Evolutionary conservation across 2,797 vertebrate genomes (phyloP).

Genomic region (Falco rusticolus): DNA sequence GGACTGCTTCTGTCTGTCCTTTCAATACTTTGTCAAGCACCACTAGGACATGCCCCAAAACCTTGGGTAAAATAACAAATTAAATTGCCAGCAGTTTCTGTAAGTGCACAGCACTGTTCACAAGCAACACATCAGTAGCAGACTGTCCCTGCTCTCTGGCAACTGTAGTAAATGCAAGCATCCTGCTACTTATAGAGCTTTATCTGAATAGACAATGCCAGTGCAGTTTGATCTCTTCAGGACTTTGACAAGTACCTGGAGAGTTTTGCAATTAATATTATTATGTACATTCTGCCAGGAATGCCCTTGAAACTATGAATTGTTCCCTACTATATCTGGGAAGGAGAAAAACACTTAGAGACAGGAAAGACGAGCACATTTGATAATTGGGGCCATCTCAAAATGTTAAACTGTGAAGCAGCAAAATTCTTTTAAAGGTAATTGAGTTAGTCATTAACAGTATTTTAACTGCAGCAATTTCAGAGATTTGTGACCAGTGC

Average conservation of each 20-base stretch:
- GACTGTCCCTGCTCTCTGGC: conserved; percentile 11
- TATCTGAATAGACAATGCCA: conserved; percentile 60
- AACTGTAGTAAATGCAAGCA: conserved; percentile 15
- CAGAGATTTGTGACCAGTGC: background rate
- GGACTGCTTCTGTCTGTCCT: background rate
- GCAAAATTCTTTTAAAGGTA: background rate
- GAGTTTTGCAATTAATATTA: conserved; percentile 67
- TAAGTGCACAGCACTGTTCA: background rate
- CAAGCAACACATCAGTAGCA: conserved; percentile 15
- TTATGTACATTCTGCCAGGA: conserved; percentile 54
- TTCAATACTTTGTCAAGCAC: background rate
- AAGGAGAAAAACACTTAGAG: background rate
- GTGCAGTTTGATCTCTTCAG: conserved; percentile 42
- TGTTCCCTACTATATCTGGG: background rate
- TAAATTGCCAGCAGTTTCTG: background rate
- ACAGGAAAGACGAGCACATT: background rate
- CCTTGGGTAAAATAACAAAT: background rate
- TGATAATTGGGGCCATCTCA: background rate
- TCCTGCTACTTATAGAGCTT: conserved; percentile 46
- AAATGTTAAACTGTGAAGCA: background rate
- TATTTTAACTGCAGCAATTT: background rate
- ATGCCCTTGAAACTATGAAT: conserved; percentile 45
- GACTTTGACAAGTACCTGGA: conserved; percentile 56
- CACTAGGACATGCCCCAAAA: background rate
- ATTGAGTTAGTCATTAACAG: background rate